Percentiles rank a stretch among this genome's conserved stretches.
Conservation (phyloP, 2,113 vertebrate species). For the Solea solea region DNA sequence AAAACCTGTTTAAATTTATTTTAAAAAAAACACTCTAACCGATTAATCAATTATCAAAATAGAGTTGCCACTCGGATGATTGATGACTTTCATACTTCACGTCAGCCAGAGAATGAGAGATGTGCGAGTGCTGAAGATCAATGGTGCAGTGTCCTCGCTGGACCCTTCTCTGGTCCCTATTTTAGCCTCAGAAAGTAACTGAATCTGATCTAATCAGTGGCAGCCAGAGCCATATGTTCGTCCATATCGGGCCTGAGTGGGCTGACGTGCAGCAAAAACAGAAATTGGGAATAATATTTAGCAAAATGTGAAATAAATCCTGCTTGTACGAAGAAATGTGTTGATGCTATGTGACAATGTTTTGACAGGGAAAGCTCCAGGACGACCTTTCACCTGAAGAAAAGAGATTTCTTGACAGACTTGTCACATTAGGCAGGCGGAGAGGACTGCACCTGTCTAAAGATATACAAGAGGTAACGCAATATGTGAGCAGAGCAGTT, state of each 20-base stretch:
- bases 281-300: background rate
- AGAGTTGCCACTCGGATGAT: background rate
- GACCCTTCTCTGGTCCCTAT: conserved; percentile 9
- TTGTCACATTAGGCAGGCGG: conserved; percentile 87
- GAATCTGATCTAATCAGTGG: conserved; percentile 11
- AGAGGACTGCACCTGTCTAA: conserved; percentile 91
- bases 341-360: conserved; percentile 18
- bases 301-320: background rate
- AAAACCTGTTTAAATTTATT: too few relatives aligned
- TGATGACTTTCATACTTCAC: conserved; percentile 10
- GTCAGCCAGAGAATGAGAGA: conserved; percentile 22
- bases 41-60: too few relatives aligned
- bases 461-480: conserved; percentile 87
- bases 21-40: too few relatives aligned
- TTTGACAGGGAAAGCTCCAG: conserved; percentile 84
- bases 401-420: conserved; percentile 88
- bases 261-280: conserved; percentile 2
- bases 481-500: background rate
- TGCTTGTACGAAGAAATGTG: background rate
- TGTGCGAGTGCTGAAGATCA: background rate
- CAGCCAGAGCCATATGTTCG: conserved; percentile 3
- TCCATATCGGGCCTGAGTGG: background rate
- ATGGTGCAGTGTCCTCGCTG: background rate
- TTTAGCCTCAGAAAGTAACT: conserved; percentile 35
- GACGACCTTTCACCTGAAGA: conserved; percentile 85